A percentile compares a stretch with the other conserved stretches of the same genome.
phyloP scores from a whole-genome alignment of 2,113 vertebrate species.

The Nesoenas mayeri region DNA sequence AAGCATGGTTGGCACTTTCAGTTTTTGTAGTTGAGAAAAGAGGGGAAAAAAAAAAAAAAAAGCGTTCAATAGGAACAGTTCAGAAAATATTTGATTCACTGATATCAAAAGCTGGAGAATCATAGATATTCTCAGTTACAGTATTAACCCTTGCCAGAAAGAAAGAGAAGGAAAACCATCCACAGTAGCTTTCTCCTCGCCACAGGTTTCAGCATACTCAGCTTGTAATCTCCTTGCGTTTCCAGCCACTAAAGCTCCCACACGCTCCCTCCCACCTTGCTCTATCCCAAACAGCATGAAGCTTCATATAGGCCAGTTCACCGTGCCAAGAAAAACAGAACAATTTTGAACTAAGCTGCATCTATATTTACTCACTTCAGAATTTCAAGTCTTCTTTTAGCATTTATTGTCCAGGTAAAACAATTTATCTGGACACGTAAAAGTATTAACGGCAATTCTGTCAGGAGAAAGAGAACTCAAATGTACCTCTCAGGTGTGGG shows the following conservation, averaged over 20 bases:
- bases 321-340: background rate
- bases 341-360: background rate
- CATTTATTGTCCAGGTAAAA: background rate
- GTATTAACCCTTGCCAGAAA: background rate
- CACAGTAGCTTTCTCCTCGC: background rate
- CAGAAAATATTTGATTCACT: conserved; percentile 23
- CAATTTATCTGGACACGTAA: background rate
- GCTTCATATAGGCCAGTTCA: conserved; percentile 11
- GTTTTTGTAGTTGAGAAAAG: background rate
- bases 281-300: conserved; percentile 29
- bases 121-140: background rate
- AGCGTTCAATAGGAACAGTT: background rate
- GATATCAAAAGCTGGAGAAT: background rate
- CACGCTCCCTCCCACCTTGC: conserved; percentile 34
- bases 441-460: background rate
- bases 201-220: background rate
- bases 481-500: background rate
- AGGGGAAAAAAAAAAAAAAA: background rate
- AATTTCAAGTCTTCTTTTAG: background rate
- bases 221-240: conserved; percentile 66
- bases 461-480: background rate
- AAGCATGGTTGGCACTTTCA: background rate
- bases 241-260: conserved; percentile 35
- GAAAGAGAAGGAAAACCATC: background rate
- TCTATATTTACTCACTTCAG: conserved; percentile 28